Base-by-base conservation (phyloP, 2,888 invertebrate genomes). In the Microchrysa polita region DNA sequence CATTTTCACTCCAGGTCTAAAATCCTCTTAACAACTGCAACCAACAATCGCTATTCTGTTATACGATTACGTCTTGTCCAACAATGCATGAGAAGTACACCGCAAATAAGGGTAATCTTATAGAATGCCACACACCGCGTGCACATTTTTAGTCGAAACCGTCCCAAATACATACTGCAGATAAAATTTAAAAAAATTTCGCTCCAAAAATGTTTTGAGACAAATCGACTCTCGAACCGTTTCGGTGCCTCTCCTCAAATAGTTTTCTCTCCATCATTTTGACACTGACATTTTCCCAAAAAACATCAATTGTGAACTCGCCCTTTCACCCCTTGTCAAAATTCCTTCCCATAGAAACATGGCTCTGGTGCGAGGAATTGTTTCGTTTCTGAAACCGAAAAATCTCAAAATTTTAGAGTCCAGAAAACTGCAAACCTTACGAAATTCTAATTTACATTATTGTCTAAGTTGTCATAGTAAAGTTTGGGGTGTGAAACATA, bases 371-470 rank as follows among this genome's bases (percentile, higher is more conserved):
- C 76, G 79, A 73, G 75, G 77, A 72, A 69, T 79, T 73, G 77
- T 76, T 57, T 73, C 76, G 74, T 75, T 79, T 60, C 69, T 78
- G 22, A 77, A 72, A 77, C 76, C 78, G 1, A 78, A 77, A 78
- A 79, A 78, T 77, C 76, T 78, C 16, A 77, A 78, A 76, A 75
- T 79, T 77, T 73, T 80, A 59, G 76, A 78, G 72, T 77, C 76
- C 48, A 77, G 77, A 71, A 78, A 77, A 23, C 75, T 79, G n/a
- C 78, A 78, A 76, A 52, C 76, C 60, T 40, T 78, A 9, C 75
- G 74, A 61, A 77, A 67, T 42, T 77, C 78, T 44, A 74, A 78
- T 10, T 67, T 78, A 61, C 75, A 76, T 72, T 63, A 77, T 16
- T 77, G 77, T 40, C 53, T 76, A 73, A 44, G 67, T 72, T 76